Base-by-base conservation (phyloP, 2,888 invertebrate species). In the Phytoseiulus persimilis region DNA sequence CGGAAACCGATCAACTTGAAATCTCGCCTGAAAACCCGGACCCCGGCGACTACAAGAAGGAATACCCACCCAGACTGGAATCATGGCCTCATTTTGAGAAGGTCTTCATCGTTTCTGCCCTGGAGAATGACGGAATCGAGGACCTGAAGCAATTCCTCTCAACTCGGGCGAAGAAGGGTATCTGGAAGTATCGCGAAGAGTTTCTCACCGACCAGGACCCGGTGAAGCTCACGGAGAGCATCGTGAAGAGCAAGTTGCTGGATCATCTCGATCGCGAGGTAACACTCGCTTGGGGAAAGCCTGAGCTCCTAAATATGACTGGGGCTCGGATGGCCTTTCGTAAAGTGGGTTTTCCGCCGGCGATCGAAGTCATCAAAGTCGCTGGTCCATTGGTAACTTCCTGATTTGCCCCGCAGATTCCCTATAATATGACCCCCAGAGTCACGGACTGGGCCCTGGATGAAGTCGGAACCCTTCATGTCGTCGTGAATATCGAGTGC, bases 81-180 rank as follows among this genome's bases (percentile, higher is more conserved):
- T 32, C 87, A 11, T 96, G 96, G 95, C 94, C 94, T n/a, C 92
- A 95, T 91, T 99, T 99, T 93, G 94, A 95, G 39, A 95, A 96
- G 92, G 95, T 98, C 18, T 99, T 99, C 92, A 95, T 98, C 94
- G 94, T 97, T n/a, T 98, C 98, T 14, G 96, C 97, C 0, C 92
- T 97, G 39, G 95, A 95, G 90, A 95, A 95, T 32, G 95, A 95
- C 93, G 97, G 97, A 0, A 93, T 96, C 0, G 93, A 94, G 46
- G 95, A 95, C 91, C 93, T 97, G 45, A 94, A 95, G 93, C 96
- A 32, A 33, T 87, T 33, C 33, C 14, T 92, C 90, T 91, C 90
- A 83, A 83, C 90, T 31, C 14, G 90, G 31, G 32, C 83, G 28
- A 28, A 39, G 83, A 90, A 32, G 28, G 83, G 89, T 9, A 32